These are phyloP conservation scores for Harpagoxenus sublaevis DNA, from an alignment of 2,888 invertebrate species.

Conservation along the genomic window DNA sequence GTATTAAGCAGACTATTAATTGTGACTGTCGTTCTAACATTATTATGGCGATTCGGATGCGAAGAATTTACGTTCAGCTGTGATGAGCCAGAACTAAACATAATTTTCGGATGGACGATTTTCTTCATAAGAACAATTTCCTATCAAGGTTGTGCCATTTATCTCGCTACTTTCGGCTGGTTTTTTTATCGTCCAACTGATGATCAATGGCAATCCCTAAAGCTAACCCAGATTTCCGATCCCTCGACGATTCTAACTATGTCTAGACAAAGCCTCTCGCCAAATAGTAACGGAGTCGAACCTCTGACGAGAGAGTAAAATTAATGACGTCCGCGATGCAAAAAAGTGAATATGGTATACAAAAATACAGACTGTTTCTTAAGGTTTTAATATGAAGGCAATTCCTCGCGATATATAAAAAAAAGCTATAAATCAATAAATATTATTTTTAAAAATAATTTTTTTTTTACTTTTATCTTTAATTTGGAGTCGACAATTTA, in stretches of 20 bases:
- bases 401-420: not conserved
- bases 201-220: conserved; percentile 66
- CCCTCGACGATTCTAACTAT: conserved; percentile 58
- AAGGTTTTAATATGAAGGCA: not conserved
- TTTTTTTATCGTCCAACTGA: conserved; percentile 51
- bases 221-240: conserved; percentile 62
- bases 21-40: not conserved
- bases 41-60: not conserved
- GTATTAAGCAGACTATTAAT: not conserved
- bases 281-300: conserved; percentile 14
- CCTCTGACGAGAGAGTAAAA: conserved; percentile 19
- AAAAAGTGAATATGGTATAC: not conserved
- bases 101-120: not conserved
- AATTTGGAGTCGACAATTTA: not conserved
- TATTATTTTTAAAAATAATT: not conserved
- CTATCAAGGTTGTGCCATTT: not conserved
- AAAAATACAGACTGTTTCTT: not conserved
- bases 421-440: not conserved
- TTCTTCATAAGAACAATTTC: not conserved
- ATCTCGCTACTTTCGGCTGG: not conserved
- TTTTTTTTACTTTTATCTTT: not conserved
- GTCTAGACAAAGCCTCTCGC: conserved; percentile 11
- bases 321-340: not conserved
- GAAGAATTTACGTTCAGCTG: not conserved
- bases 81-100: not conserved